Base-by-base conservation (phyloP, 2,797 vertebrate genomes). In the Astyanax mexicanus region DNA sequence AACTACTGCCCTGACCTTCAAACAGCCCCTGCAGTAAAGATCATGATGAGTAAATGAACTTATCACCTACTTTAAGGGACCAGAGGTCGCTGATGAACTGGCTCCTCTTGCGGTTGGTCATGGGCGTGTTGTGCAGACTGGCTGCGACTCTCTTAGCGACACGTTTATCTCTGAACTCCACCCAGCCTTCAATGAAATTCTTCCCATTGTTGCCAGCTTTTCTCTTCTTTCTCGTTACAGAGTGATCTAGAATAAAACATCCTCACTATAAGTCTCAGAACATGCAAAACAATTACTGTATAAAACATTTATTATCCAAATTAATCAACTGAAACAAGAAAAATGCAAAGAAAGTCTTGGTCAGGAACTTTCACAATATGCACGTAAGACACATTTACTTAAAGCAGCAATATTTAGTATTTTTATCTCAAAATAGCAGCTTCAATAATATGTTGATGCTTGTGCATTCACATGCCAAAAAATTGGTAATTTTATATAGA, bases 111-210 rank as follows among this genome's bases (percentile, higher is more conserved):
- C 86, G 92, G 35, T 89, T 87, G 8, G 92, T 93, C 91, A 98
- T 97, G 0, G 93, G 89, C 0, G 94, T 94, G 91, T 93, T 96
- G 86, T 97, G 93, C 0, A 98, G 92, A 19, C 93, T 95, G 11
- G 66, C 52, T 0, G 94, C 94, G 42, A 97, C 94, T 0, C 82
- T 84, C 83, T 97, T 97, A 0, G 96, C 96, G 19, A 96, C 81
- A 0, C 92, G 90, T 72, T 97, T 98, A 81, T 97, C 94, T 25
- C 92, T 87, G 78, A 97, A 98, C 88, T 97, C 96, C 75, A 96
- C 95, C 96, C 96, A 98, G 2, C 96, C 96, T 79, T 97, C 96
- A 0, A 92, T 94, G 79, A 95, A 97, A 62, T 91, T 90, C 44
- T 92, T 90, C 0, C 90, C 83, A 0, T 85, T 83, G 5, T 77